phyloP scores from a whole-genome alignment of 2,797 vertebrate species.

The Chelon auratus region DNA sequence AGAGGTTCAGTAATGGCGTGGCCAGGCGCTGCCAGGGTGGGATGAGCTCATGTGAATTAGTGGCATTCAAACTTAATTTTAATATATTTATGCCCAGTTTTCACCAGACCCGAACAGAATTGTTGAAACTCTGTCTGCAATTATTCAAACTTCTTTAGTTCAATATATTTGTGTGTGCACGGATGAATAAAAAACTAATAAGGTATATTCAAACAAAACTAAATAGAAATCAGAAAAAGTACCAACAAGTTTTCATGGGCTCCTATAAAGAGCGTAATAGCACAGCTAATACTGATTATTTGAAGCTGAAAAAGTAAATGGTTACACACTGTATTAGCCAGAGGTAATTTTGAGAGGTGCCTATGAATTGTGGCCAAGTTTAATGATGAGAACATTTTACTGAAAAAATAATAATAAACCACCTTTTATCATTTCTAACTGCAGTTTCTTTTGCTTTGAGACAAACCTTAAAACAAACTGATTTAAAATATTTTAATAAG shows the following conservation, averaged over 20 bases:
- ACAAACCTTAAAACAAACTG: not conserved
- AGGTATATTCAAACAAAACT: not conserved
- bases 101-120: not conserved
- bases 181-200: not conserved
- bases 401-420: not conserved
- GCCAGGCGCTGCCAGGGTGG: slow-evolving; percentile 35
- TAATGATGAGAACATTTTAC: not conserved
- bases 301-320: not conserved
- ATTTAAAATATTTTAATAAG: not conserved
- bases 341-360: not conserved
- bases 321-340: not conserved
- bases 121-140: no score
- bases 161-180: not conserved
- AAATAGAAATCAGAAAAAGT: not conserved
- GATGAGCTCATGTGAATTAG: slow-evolving; percentile 57
- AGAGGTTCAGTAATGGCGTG: slow-evolving; percentile 50
- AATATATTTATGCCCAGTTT: not conserved
- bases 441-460: not conserved
- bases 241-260: not conserved
- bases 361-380: not conserved
- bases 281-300: not conserved
- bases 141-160: not conserved
- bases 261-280: not conserved
- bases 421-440: not conserved
- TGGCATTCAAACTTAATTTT: slow-evolving; percentile 11